These are phyloP conservation scores for Crotophaga sulcirostris DNA, from an alignment of 2,113 vertebrate genomes.

Conservation along the genomic window DNA sequence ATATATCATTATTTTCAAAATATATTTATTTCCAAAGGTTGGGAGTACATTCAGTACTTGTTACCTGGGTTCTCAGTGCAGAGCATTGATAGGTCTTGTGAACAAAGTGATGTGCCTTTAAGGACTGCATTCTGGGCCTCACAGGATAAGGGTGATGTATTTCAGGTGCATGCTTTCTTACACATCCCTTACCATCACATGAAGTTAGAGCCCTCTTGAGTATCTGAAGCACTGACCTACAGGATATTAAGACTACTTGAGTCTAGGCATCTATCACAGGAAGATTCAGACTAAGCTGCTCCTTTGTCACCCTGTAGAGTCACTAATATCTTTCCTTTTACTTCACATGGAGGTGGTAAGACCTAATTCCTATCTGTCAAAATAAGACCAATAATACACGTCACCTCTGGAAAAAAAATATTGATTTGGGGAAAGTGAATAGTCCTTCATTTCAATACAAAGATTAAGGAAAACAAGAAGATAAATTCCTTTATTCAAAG, in stretches of 20 bases:
- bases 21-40: not conserved
- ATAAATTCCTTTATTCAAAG: slow-evolving; percentile 22
- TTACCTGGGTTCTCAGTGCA: not conserved
- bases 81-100: not conserved
- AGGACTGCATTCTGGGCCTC: not conserved
- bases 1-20: not conserved
- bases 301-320: not conserved
- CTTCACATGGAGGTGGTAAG: not conserved
- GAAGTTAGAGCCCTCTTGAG: not conserved
- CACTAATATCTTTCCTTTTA: not conserved
- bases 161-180: not conserved
- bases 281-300: not conserved
- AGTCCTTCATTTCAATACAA: not conserved
- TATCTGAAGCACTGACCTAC: not conserved
- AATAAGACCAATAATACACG: not conserved
- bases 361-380: not conserved
- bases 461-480: not conserved
- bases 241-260: not conserved
- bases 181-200: not conserved
- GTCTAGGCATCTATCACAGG: not conserved
- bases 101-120: not conserved
- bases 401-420: not conserved
- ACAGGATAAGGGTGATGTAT: not conserved
- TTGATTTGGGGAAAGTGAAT: not conserved
- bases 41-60: not conserved